phyloP scores from a whole-genome alignment of 2,113 vertebrate species.

The Gorsachius goisagi region DNA sequence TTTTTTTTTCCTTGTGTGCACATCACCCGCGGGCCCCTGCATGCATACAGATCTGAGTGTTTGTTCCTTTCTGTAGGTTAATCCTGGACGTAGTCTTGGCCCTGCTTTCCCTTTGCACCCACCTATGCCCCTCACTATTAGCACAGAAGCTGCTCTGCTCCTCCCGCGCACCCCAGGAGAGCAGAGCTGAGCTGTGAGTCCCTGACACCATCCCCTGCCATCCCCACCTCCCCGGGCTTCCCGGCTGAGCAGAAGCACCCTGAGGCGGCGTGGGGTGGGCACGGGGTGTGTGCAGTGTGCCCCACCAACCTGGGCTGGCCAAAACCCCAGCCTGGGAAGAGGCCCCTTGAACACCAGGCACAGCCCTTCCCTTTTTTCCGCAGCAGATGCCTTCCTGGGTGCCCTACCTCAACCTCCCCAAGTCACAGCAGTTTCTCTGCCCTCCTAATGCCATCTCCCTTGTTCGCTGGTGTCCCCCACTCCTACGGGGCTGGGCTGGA shows the following conservation, averaged over 20 bases:
- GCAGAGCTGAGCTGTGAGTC: background rate
- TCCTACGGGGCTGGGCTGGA: background rate
- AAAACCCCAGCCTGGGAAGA: background rate
- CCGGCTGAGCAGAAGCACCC: too few species aligned
- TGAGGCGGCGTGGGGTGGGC: background rate
- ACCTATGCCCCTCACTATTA: background rate
- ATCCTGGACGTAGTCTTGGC: background rate
- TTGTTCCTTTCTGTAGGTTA: background rate
- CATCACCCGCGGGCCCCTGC: background rate
- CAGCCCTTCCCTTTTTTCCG: background rate
- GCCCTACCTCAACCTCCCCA: background rate
- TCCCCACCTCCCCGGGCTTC: background rate
- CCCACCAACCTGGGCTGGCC: background rate
- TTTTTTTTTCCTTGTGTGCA: background rate
- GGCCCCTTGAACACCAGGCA: rapidly evolving
- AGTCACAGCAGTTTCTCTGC: background rate
- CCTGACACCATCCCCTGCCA: background rate
- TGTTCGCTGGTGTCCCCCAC: background rate
- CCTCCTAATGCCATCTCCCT: rapidly evolving
- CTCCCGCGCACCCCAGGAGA: background rate
- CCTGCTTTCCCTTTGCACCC: background rate
- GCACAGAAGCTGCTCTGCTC: background rate
- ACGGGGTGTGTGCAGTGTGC: rapidly evolving
- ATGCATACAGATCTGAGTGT: background rate
- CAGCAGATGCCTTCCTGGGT: background rate